Evolutionary conservation across 2,888 invertebrate genomes (phyloP).

Genomic region (Nymphalis urticae): DNA sequence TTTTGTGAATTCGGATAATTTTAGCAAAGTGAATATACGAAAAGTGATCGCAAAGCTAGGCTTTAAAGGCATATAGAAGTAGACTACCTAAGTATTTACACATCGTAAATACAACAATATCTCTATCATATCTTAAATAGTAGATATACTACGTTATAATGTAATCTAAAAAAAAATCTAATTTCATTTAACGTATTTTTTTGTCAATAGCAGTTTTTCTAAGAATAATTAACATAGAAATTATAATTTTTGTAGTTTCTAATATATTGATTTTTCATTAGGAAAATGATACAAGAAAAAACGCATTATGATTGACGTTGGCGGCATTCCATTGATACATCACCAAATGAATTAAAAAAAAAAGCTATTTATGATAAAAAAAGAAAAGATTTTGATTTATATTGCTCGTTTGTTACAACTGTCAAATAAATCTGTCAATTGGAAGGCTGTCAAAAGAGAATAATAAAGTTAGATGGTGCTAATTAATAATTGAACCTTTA

Average conservation of each 20-base stretch:
- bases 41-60: slow-evolving; percentile 14
- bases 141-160: slow-evolving; percentile 33
- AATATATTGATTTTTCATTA: not conserved
- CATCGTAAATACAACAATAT: slow-evolving; percentile 26
- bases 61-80: not conserved
- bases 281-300: not conserved
- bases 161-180: slow-evolving; percentile 31
- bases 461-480: slow-evolving; percentile 47
- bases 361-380: not conserved
- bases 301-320: not conserved
- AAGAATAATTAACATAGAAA: slow-evolving; percentile 3
- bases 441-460: slow-evolving; percentile 14
- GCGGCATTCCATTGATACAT: not conserved
- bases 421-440: slow-evolving; percentile 4
- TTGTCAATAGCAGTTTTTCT: slow-evolving; percentile 13
- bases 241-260: slow-evolving; percentile 1
- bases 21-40: slow-evolving; percentile 23
- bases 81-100: slow-evolving; percentile 7
- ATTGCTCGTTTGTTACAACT: not conserved
- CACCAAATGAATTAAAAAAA: not conserved
- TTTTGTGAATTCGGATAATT: slow-evolving; percentile 29
- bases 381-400: not conserved
- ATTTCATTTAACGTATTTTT: slow-evolving; percentile 37
- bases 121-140: slow-evolving; percentile 45
- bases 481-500: slow-evolving; percentile 41